Evolutionary conservation across 1,140 invertebrate species (phyloP).

Genomic region (Drosophila bocki): DNA sequence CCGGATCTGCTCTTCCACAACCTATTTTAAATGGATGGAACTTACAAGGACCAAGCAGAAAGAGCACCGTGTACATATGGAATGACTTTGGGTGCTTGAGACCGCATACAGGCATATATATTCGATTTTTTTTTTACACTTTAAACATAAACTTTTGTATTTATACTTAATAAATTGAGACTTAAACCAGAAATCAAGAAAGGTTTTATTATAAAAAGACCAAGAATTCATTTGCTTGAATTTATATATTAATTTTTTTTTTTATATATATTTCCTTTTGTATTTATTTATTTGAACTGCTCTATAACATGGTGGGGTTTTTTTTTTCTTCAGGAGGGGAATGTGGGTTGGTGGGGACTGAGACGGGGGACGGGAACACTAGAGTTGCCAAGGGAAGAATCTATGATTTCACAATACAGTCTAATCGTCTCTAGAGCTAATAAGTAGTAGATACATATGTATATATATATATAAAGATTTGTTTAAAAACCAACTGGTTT

Average conservation of each 20-base stretch:
- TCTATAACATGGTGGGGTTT: slow-evolving; percentile 42
- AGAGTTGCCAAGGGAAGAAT: slow-evolving; percentile 52
- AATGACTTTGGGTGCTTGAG: slow-evolving; percentile 24
- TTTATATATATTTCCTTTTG: slow-evolving; percentile 7
- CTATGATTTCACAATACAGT: slow-evolving; percentile 75
- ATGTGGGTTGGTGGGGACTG: neutral
- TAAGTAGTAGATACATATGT: slow-evolving; percentile 30
- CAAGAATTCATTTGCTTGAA: neutral
- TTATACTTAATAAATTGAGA: slow-evolving; percentile 23
- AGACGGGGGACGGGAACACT: neutral
- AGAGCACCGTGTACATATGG: slow-evolving; percentile 30
- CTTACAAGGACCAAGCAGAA: neutral
- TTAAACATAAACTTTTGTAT: slow-evolving; percentile 7
- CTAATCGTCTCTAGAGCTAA: slow-evolving; percentile 67
- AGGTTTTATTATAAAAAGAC: neutral
- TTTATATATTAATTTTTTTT: neutral
- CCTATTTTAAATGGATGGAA: slow-evolving; percentile 54
- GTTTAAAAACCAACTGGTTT: slow-evolving; percentile 69
- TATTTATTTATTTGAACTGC: slow-evolving; percentile 40
- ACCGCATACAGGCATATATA: slow-evolving; percentile 8
- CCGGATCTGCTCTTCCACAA: slow-evolving; percentile 81
- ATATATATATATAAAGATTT: slow-evolving; percentile 13
- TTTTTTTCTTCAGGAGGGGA: slow-evolving; percentile 9
- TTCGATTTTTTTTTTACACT: slow-evolving; percentile 4
- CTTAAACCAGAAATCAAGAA: too few relatives aligned